A percentile compares a stretch with the other conserved stretches of the same genome.
phyloP scores from a whole-genome alignment of 2,113 vertebrate species.

The Callipepla squamata region DNA sequence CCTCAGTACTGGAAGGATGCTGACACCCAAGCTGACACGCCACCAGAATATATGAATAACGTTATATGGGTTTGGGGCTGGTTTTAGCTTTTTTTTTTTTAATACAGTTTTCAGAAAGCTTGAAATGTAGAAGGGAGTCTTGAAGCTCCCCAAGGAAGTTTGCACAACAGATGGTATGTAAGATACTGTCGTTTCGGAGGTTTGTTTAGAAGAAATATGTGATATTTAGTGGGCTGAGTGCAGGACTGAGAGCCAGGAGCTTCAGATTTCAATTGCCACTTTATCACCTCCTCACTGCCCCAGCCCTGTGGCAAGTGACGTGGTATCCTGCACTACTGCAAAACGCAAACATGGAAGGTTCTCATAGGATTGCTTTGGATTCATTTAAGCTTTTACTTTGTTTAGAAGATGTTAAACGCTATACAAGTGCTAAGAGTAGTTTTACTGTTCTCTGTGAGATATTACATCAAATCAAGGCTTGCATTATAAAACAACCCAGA shows the following conservation, averaged over 20 bases:
- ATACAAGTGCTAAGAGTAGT: neutral
- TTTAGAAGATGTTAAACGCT: neutral
- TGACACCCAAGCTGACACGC: slow-evolving; percentile 26
- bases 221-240: neutral
- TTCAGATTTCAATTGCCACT: neutral
- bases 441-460: neutral
- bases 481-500: neutral
- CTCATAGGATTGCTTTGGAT: neutral
- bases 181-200: neutral
- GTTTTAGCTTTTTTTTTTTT: neutral
- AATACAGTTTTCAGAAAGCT: slow-evolving; percentile 1
- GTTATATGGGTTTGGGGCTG: neutral
- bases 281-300: neutral
- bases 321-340: neutral
- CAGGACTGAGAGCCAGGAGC: neutral
- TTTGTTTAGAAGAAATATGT: neutral
- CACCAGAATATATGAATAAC: slow-evolving; percentile 48
- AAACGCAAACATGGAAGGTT: neutral
- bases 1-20: slow-evolving; percentile 20
- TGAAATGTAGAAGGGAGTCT: neutral
- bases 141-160: slow-evolving; percentile 31
- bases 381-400: neutral
- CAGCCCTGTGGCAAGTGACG: neutral
- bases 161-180: slow-evolving; percentile 14
- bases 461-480: neutral